Conservation (phyloP, 2,888 invertebrate genomes). For the Phyto melanocephala region DNA sequence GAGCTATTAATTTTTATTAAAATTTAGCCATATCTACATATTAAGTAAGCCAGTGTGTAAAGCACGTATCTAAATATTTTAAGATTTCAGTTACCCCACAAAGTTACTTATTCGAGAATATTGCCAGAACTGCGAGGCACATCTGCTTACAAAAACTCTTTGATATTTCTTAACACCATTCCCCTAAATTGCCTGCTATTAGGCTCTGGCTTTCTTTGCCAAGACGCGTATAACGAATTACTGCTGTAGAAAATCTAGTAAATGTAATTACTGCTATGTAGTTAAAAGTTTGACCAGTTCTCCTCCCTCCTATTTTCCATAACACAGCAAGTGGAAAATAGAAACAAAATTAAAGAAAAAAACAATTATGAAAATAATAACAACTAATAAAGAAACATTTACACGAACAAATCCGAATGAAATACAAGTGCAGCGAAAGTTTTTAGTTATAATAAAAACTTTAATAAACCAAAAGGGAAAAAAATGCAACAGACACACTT, state of each 20-base stretch:
- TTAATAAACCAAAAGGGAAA: neutral
- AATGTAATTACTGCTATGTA: slow-evolving; percentile 36
- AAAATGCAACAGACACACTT: neutral
- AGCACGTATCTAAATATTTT: too few species aligned
- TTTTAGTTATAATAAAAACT: slow-evolving; percentile 4
- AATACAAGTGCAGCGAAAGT: slow-evolving; percentile 29
- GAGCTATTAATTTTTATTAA: too few species aligned
- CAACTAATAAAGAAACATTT: slow-evolving; percentile 54
- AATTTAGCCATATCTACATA: too few species aligned
- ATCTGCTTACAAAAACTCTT: neutral
- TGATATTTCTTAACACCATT: neutral
- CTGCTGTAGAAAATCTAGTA: neutral
- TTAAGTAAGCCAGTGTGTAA: too few species aligned
- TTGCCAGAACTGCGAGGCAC: too few species aligned
- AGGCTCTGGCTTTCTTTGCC: neutral
- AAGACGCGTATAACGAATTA: neutral
- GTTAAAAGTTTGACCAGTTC: slow-evolving; percentile 50
- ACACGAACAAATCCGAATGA: neutral
- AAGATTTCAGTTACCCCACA: too few species aligned
- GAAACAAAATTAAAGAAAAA: slow-evolving; percentile 20
- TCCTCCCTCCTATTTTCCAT: neutral
- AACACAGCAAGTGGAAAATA: slow-evolving; percentile 8
- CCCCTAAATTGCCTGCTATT: slow-evolving; percentile 13
- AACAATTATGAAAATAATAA: slow-evolving; percentile 56
- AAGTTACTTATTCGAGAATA: too few species aligned